Evolutionary conservation across 2,888 invertebrate genomes (phyloP).

Genomic region (Catotricha subobsoleta): DNA sequence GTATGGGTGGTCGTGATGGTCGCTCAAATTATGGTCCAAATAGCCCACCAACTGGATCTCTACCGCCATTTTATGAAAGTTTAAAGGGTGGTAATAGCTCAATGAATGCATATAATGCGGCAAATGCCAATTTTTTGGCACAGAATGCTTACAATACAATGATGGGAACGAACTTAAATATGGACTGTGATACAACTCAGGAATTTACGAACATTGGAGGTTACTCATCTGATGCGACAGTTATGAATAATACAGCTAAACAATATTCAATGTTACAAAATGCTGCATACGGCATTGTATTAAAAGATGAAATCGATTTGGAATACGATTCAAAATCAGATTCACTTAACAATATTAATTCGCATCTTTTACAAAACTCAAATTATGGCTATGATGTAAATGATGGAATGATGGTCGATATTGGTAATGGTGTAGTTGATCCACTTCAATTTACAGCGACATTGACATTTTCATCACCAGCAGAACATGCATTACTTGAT

Average conservation of each 20-base stretch:
- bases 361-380: conserved; percentile 36
- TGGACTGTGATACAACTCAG: conserved; percentile 61
- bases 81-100: conserved; percentile 62
- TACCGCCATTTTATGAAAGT: conserved; percentile 80
- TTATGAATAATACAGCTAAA: conserved; percentile 34
- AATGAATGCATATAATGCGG: conserved; percentile 43
- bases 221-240: conserved; percentile 22
- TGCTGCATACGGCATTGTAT: conserved; percentile 58
- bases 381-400: conserved; percentile 42
- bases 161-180: conserved; percentile 42
- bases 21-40: conserved; percentile 74
- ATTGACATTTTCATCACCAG: conserved; percentile 57
- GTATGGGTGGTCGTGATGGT: conserved; percentile 61
- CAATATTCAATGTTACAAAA: conserved; percentile 62
- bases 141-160: conserved; percentile 50
- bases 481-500: conserved; percentile 59
- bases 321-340: conserved; percentile 62
- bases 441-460: conserved; percentile 69
- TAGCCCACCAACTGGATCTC: conserved; percentile 69
- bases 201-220: conserved; percentile 24
- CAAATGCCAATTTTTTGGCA: conserved; percentile 39
- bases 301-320: conserved; percentile 63
- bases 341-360: conserved; percentile 33
- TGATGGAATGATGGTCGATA: conserved; percentile 58
- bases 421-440: conserved; percentile 50